A percentile compares a stretch with the other conserved stretches of the same genome.
Evolutionary conservation across 2,888 invertebrate species (phyloP).

Genomic region (Halictus ligatus): DNA sequence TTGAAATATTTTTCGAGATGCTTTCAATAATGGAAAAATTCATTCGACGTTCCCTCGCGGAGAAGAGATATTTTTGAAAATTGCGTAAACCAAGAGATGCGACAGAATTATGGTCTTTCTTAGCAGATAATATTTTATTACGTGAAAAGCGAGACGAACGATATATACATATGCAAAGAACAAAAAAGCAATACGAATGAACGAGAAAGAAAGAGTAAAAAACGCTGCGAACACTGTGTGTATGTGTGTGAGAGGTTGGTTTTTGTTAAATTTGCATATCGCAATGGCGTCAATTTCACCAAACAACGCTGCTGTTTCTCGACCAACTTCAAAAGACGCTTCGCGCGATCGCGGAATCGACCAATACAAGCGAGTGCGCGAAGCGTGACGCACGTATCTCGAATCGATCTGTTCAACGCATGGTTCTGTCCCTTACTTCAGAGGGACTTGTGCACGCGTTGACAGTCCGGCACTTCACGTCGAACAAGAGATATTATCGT

Average conservation of each 20-base stretch:
- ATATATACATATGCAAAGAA: neutral
- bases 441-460: neutral
- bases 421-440: neutral
- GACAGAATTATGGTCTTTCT: slow-evolving; percentile 35
- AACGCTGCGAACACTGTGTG: neutral
- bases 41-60: slow-evolving; percentile 49
- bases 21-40: slow-evolving; percentile 26
- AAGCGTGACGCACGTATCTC: slow-evolving; percentile 21
- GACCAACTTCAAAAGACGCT: slow-evolving; percentile 8
- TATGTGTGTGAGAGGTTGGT: neutral
- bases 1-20: slow-evolving; percentile 2
- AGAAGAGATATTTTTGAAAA: slow-evolving; percentile 50
- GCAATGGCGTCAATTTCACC: slow-evolving; percentile 16
- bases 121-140: slow-evolving; percentile 62
- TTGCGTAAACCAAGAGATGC: neutral
- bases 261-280: neutral
- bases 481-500: neutral
- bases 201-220: neutral
- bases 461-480: slow-evolving; percentile 1
- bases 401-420: slow-evolving; percentile 16
- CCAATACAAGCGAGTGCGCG: slow-evolving; percentile 16
- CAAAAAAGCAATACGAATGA: slow-evolving; percentile 14
- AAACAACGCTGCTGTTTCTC: slow-evolving; percentile 31
- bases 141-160: slow-evolving; percentile 9
- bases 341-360: slow-evolving; percentile 14